phyloP scores from a whole-genome alignment of 2,888 invertebrate species.

The Aspidapion aeneum region DNA sequence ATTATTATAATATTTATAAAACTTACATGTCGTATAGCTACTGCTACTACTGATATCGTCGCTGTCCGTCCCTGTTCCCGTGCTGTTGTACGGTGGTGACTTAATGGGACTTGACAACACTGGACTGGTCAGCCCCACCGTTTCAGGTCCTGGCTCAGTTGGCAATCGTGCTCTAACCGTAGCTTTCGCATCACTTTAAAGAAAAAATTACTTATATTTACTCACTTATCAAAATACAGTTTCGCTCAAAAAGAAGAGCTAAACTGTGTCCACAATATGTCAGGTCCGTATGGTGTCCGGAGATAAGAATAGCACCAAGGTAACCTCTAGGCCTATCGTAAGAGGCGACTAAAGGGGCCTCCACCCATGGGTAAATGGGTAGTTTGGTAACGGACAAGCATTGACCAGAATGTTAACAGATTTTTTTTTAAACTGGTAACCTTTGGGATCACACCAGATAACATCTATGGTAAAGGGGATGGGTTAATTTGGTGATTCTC shows the following conservation, averaged over 20 bases:
- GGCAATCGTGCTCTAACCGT: slow-evolving; percentile 52
- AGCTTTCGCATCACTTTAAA: slow-evolving; percentile 40
- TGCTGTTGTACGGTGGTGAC: slow-evolving; percentile 54
- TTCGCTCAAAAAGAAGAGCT: slow-evolving; percentile 1
- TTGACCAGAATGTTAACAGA: too few species aligned
- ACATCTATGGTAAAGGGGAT: too few species aligned
- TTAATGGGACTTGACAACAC: slow-evolving; percentile 56
- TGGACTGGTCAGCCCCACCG: slow-evolving; percentile 49
- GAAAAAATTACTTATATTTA: slow-evolving; percentile 13
- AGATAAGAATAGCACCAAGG: too few species aligned
- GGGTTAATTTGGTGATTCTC: too few species aligned
- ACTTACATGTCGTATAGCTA: slow-evolving; percentile 43
- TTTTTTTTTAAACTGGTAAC: too few species aligned
- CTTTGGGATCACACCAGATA: too few species aligned
- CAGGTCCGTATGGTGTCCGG: too few species aligned
- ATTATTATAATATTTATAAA: too few species aligned
- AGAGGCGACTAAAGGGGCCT: too few species aligned
- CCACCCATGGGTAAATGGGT: too few species aligned
- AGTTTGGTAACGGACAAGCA: too few species aligned
- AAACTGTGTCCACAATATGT: background rate
- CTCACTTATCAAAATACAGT: background rate
- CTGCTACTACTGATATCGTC: slow-evolving; percentile 44
- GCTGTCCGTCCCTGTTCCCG: slow-evolving; percentile 48
- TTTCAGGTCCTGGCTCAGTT: slow-evolving; percentile 58
- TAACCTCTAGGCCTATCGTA: too few species aligned